phyloP scores from a whole-genome alignment of 2,888 invertebrate species.

The Diploptera punctata region DNA sequence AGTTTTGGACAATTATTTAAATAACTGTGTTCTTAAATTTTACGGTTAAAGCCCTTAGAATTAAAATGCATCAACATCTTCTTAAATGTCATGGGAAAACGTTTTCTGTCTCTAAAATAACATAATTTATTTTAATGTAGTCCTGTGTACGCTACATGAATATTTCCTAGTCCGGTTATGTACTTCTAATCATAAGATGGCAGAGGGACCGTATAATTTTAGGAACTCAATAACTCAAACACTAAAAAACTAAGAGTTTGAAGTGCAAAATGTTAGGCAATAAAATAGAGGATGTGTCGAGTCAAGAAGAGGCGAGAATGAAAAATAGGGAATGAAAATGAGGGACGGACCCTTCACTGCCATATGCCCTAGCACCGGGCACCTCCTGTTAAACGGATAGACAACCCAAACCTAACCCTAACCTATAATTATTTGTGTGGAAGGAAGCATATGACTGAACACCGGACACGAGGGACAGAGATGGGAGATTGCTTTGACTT shows the following conservation, averaged over 20 bases:
- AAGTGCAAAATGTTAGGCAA: background rate
- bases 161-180: too few species aligned
- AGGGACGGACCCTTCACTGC: background rate
- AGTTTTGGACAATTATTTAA: too few species aligned
- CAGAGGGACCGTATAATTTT: too few species aligned
- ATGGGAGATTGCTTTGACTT: background rate
- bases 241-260: background rate
- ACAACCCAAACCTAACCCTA: background rate
- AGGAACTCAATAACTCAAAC: background rate
- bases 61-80: too few species aligned
- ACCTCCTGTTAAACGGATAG: background rate
- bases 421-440: conserved; percentile 20
- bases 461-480: conserved; percentile 10
- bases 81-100: too few species aligned
- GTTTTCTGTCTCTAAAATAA: too few species aligned
- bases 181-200: too few species aligned
- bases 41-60: too few species aligned
- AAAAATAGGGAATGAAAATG: background rate
- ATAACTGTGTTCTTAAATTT: too few species aligned
- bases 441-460: conserved; percentile 24
- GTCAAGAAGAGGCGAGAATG: background rate
- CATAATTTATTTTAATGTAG: too few species aligned
- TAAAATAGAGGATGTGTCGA: background rate
- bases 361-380: background rate
- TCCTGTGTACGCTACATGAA: too few species aligned